Evolutionary conservation across 2,797 vertebrate species (phyloP).

Genomic region (Diplodus sargus): DNA sequence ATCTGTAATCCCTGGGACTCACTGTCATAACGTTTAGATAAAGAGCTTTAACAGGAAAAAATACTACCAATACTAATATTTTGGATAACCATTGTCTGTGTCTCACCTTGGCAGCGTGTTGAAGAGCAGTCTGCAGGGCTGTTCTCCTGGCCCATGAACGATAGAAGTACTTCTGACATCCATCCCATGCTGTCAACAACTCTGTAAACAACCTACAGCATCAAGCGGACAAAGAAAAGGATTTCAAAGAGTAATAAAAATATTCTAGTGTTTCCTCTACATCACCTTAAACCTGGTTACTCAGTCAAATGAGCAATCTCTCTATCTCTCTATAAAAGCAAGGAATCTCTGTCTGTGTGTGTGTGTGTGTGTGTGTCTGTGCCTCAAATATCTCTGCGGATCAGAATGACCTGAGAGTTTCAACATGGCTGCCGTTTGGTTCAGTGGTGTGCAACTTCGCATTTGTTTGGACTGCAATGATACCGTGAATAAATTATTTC

Average conservation of each 20-base stretch:
- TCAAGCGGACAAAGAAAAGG: background rate
- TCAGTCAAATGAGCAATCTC: background rate
- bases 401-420: too few species aligned
- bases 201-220: slow-evolving; percentile 88
- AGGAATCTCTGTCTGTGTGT: too few species aligned
- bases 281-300: background rate
- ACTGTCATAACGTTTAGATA: background rate
- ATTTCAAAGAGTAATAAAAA: background rate
- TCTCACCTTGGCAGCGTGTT: slow-evolving; percentile 90
- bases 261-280: background rate
- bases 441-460: too few species aligned
- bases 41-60: background rate
- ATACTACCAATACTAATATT: background rate
- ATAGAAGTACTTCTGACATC: slow-evolving; percentile 98
- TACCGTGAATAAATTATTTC: too few species aligned
- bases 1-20: background rate
- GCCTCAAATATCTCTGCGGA: too few species aligned
- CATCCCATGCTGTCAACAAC: slow-evolving; percentile 90
- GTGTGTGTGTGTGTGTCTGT: too few species aligned
- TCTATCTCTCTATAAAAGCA: too few species aligned
- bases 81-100: background rate
- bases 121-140: slow-evolving; percentile 85
- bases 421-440: too few species aligned
- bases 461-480: too few species aligned
- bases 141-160: slow-evolving; percentile 90